Evolutionary conservation across 2,888 invertebrate genomes (phyloP).

Genomic region (Cryptus viduatorius): DNA sequence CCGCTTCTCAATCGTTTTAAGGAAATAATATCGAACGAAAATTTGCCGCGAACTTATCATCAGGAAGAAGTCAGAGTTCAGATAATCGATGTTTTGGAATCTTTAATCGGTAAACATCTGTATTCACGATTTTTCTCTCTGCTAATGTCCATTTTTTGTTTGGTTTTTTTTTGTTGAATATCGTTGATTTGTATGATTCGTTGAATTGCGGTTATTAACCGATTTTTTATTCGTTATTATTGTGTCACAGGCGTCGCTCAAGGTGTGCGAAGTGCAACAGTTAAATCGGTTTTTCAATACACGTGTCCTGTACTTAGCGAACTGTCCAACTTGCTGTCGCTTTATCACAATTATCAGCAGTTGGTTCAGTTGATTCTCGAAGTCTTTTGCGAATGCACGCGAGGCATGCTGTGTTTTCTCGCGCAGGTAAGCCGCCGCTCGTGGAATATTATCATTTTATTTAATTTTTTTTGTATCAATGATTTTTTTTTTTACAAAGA

Average conservation of each 20-base stretch:
- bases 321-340: slow-evolving; percentile 89
- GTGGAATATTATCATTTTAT: neutral
- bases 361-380: slow-evolving; percentile 92
- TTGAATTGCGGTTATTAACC: neutral
- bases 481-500: slow-evolving; percentile 16
- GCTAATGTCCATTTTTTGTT: neutral
- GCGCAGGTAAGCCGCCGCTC: slow-evolving; percentile 76
- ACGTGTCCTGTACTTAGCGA: slow-evolving; percentile 89
- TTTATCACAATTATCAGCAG: slow-evolving; percentile 92
- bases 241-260: slow-evolving; percentile 87
- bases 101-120: slow-evolving; percentile 86
- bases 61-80: slow-evolving; percentile 89
- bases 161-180: slow-evolving; percentile 10
- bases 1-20: slow-evolving; percentile 87
- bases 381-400: slow-evolving; percentile 90
- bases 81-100: slow-evolving; percentile 91
- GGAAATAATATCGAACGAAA: slow-evolving; percentile 85
- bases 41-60: slow-evolving; percentile 87
- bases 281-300: slow-evolving; percentile 87
- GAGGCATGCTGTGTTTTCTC: slow-evolving; percentile 89
- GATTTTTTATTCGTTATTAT: neutral
- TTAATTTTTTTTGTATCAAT: neutral
- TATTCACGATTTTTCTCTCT: neutral
- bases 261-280: slow-evolving; percentile 86
- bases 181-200: neutral